Base-by-base conservation (phyloP, 2,888 invertebrate genomes). In the Ochropacha duplaris region DNA sequence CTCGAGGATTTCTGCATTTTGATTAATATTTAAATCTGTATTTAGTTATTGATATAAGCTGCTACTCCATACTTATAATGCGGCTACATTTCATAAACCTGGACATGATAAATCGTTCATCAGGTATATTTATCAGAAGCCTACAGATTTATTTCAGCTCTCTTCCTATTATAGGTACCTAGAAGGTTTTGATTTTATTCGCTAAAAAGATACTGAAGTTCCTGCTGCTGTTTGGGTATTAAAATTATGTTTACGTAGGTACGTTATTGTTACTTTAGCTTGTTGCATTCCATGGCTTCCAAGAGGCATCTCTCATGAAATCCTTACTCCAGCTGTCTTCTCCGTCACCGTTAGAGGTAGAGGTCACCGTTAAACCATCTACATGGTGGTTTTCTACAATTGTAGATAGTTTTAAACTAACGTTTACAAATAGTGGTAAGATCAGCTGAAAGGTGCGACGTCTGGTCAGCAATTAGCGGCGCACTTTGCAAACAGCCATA, bases 401-500 rank as follows among this genome's bases (percentile, higher is more conserved):
- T 16, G 36, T 44, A 44, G 22, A 39, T 54, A 31, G 31, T 31
- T 31, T 31, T 31, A 31, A 12, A 31, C 31, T 31, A n/a, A 12
- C 12, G 12, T 31, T 31, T 31, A 22, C 34, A 28, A 49, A 59
- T 65, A 71, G 68, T 70, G 76, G 78, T 75, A 79, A 79, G 76
- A 79, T 78, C 83, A 83, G 83, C 83, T 84, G 85, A 78, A 78
- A 79, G 81, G 78, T 79, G 78, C 75, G 71, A 74, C 79, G 86
- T 77, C 76, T 76, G 80, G 82, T 71, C 76, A 72, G 86, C 88
- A 90, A 91, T 91, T 91, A 91, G 91, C 89, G 74, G 81, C 68
- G 81, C 79, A 80, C 83, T 85, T 81, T 69, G 87, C 88, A 90
- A 88, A 90, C 81, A 88, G 68, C 72, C 74, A 79, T 65, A 69